Percentiles rank a stretch among this genome's conserved stretches.
These are phyloP conservation scores for Tipula helvola DNA, from an alignment of 2,888 invertebrate species.

Conservation along the genomic window DNA sequence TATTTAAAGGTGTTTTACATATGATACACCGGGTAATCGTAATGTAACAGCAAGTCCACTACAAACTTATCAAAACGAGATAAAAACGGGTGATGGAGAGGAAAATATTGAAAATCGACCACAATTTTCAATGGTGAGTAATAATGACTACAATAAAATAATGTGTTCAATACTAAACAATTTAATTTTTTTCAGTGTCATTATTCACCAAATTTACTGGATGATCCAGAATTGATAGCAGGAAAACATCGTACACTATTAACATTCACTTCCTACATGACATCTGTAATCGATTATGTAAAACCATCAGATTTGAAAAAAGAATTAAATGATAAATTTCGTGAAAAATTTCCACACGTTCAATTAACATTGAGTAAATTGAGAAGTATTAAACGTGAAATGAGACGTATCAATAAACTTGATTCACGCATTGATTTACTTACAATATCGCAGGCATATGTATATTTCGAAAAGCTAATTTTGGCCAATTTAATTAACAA, in stretches of 20 bases:
- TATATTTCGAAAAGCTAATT: conserved; percentile 96
- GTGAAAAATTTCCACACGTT: conserved; percentile 87
- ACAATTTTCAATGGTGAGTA: conserved; percentile 6
- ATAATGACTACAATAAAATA: neutral
- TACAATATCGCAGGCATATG: conserved; percentile 91
- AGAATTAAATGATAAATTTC: conserved; percentile 93
- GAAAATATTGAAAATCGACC: neutral
- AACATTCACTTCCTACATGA: conserved; percentile 83
- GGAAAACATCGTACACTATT: conserved; percentile 78
- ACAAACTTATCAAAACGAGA: neutral
- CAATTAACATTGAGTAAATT: conserved; percentile 92
- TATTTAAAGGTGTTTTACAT: conserved; percentile 29
- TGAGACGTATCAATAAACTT: conserved; percentile 80
- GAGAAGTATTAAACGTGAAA: conserved; percentile 89
- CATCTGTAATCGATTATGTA: conserved; percentile 93
- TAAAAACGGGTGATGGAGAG: neutral
- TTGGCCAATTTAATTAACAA: conserved; percentile 86
- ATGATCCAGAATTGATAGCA: conserved; percentile 85
- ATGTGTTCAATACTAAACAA: neutral
- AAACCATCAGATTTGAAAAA: conserved; percentile 91
- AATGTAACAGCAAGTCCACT: conserved; percentile 31
- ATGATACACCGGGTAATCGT: conserved; percentile 28
- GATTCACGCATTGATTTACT: conserved; percentile 75
- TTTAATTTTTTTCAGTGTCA: conserved; percentile 15
- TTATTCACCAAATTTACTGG: conserved; percentile 80